Conservation (phyloP, 2,888 invertebrate species). For the Flexamia atlantica region DNA sequence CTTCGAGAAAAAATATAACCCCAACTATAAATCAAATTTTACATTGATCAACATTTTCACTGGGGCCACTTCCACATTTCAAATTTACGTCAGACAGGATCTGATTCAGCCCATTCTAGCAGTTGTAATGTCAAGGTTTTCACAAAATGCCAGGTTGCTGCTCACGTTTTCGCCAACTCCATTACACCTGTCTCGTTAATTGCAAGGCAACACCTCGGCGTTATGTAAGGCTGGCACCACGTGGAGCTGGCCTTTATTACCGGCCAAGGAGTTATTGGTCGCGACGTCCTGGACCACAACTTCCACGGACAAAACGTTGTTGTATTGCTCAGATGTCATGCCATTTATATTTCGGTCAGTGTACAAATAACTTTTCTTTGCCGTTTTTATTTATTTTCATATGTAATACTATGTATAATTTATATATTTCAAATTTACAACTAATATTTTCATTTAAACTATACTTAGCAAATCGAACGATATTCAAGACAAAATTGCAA, state of each 20-base stretch:
- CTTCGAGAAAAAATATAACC: no score
- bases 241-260: not conserved
- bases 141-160: not conserved
- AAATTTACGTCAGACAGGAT: not conserved
- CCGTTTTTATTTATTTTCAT: no score
- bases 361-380: no score
- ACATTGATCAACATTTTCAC: no score
- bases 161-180: conserved; percentile 21
- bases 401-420: no score
- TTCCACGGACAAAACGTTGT: not conserved
- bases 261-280: not conserved
- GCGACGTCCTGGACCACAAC: not conserved
- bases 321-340: not conserved
- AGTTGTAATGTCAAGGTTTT: conserved; percentile 21
- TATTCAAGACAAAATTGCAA: no score
- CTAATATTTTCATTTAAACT: no score
- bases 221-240: not conserved
- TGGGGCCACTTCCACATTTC: not conserved
- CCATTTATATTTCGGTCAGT: not conserved
- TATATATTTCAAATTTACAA: no score
- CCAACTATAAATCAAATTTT: no score
- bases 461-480: no score
- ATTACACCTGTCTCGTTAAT: conserved; percentile 11
- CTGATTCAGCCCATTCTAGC: not conserved
- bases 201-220: conserved; percentile 2